phyloP scores from a whole-genome alignment of 2,888 invertebrate species.

The Dromius quadrimaculatus region DNA sequence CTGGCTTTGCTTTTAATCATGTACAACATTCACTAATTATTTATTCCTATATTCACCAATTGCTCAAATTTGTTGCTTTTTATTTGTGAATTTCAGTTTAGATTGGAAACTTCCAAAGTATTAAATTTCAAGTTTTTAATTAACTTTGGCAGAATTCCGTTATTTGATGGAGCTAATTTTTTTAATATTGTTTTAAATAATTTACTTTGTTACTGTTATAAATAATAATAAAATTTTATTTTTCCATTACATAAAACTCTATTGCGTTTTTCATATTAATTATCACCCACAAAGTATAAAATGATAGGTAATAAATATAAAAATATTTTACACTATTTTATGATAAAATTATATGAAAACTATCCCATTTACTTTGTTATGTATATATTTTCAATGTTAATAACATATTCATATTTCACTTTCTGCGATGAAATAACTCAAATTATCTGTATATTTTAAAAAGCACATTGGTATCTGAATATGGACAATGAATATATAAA shows the following conservation, averaged over 20 bases:
- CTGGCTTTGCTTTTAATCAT: conserved; percentile 24
- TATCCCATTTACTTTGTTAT: too few species aligned
- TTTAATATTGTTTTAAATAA: not conserved
- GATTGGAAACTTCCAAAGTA: conserved; percentile 5
- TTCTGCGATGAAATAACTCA: too few species aligned
- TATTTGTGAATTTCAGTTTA: not conserved
- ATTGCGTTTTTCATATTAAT: not conserved
- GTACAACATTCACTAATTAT: conserved; percentile 26
- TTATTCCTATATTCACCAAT: conserved; percentile 6
- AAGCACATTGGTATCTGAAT: too few species aligned
- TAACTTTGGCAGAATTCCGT: not conserved
- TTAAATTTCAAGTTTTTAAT: conserved; percentile 13
- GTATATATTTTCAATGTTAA: too few species aligned
- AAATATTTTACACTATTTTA: too few species aligned
- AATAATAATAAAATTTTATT: not conserved
- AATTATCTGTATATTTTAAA: too few species aligned
- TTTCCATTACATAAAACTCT: too few species aligned
- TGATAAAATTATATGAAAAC: too few species aligned
- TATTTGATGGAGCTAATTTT: not conserved
- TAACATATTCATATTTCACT: too few species aligned
- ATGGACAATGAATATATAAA: too few species aligned
- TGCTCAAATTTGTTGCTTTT: not conserved
- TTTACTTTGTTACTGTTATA: not conserved
- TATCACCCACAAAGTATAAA: not conserved
- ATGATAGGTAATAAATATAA: not conserved